Evolutionary conservation across 2,797 vertebrate genomes (phyloP).

Genomic region (Allobates femoralis): DNA sequence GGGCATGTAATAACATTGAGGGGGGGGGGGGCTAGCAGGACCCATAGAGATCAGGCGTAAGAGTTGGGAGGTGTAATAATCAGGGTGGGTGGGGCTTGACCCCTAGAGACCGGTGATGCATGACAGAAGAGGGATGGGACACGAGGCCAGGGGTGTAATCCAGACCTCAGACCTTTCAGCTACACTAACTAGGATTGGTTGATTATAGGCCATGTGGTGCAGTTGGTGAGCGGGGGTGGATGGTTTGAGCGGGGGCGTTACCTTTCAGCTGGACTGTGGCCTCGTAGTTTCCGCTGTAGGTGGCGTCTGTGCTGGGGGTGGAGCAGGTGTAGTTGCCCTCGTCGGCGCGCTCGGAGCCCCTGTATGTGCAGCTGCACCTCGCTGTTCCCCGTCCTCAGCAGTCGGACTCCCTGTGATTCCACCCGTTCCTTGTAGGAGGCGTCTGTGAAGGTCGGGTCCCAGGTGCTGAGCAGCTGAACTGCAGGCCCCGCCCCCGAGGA

Average conservation of each 20-base stretch:
- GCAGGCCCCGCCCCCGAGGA: conserved; percentile 54
- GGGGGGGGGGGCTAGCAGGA: too few species aligned
- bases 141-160: too few species aligned
- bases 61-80: too few species aligned
- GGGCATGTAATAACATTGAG: too few species aligned
- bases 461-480: conserved; percentile 86
- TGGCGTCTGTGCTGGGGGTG: conserved; percentile 91
- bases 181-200: neutral
- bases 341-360: conserved; percentile 78
- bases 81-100: too few species aligned
- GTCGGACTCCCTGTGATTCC: conserved; percentile 76
- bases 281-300: conserved; percentile 87
- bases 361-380: conserved; percentile 86
- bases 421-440: conserved; percentile 78
- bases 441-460: conserved; percentile 83
- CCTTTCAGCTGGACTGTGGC: conserved; percentile 86
- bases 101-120: too few species aligned
- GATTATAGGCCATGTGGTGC: too few species aligned
- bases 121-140: too few species aligned
- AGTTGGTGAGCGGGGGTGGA: too few species aligned
- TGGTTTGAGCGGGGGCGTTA: conserved; percentile 65
- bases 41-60: too few species aligned
- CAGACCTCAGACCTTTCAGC: neutral
- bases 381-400: conserved; percentile 78
- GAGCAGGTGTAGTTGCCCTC: conserved; percentile 86